Conservation (phyloP, 2,888 invertebrate genomes). For the Netelia inedita region DNA sequence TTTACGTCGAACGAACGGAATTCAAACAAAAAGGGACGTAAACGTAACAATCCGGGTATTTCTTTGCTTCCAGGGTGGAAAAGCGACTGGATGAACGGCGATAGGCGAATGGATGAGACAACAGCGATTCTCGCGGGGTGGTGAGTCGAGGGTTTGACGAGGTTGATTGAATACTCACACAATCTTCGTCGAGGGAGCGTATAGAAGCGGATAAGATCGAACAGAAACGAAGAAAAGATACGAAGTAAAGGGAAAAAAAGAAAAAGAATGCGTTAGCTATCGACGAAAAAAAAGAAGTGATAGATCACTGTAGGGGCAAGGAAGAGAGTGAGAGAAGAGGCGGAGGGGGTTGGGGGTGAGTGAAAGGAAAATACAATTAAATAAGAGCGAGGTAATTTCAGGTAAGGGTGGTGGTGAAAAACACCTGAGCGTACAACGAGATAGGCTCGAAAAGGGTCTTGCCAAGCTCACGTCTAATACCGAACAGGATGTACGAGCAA, state of each 20-base stretch:
- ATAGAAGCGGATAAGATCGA: conserved; percentile 10
- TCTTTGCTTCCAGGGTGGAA: conserved; percentile 15
- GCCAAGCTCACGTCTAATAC: neutral
- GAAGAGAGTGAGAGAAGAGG: too few species aligned
- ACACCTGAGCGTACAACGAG: conserved; percentile 59
- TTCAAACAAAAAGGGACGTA: conserved; percentile 25
- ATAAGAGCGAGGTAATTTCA: conserved; percentile 70
- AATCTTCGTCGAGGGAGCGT: conserved; percentile 10
- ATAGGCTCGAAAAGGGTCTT: neutral
- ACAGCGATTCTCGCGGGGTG: conserved; percentile 12
- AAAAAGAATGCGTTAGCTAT: conserved; percentile 42
- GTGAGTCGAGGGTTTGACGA: conserved; percentile 40
- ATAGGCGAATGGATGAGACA: conserved; percentile 44
- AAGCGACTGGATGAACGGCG: conserved; percentile 16
- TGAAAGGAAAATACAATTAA: conserved; percentile 75
- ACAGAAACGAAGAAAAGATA: neutral
- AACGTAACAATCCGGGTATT: conserved; percentile 29
- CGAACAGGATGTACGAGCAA: neutral
- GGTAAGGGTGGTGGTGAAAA: conserved; percentile 55
- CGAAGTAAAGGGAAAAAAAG: conserved; percentile 16
- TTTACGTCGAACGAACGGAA: conserved; percentile 19
- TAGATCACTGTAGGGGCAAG: conserved; percentile 52
- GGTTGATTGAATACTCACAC: conserved; percentile 40
- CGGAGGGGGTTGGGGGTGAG: conserved; percentile 33
- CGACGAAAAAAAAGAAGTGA: conserved; percentile 63